Evolutionary conservation across 2,797 vertebrate genomes (phyloP), one percentile per base, ranked within the genome.

Genomic region (Oreonectes daqikongensis): DNA sequence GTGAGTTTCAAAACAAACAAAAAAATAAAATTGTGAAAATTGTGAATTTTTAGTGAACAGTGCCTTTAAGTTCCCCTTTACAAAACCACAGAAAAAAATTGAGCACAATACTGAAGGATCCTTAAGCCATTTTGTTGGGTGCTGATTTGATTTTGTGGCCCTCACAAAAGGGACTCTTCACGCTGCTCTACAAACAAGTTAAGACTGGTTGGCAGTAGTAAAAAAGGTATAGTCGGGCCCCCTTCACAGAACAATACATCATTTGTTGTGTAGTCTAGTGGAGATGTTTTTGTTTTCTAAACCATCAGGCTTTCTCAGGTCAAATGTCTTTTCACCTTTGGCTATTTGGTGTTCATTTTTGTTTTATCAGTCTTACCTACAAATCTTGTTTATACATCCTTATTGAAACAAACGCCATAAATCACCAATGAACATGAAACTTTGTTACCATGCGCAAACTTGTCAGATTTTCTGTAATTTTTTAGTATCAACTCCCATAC

Each of bases 301-400:
- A 72, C 38, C 44, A 52, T 57, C 69, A 79, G 77, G 87, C 72
- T 75, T 83, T 50, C 32, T 64, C 73, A 63, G 81, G 57, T 79
- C 77, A 68, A 79, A 72, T 68, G 24, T 32, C 67, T 7, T 55
- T 2, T 68, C 67, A 60, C 86, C 69, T 50, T 32, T 35, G 82
- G 86, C 77, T 48, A 44, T 35, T 40, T 75, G 72, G 69, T 79
- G n/a, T n/a, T n/a, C 8, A 5, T 50, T 52, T 52, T 10, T 22
- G 22, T 22, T 52, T 52, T 53, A 2, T 53, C 3, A 81, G 3
- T 22, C 4, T 44, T 8, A 12, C 8, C 2, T 24, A 28, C 17
- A 28, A 28, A 8, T 28, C 12, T 14, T 1, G 22, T 40, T 18
- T 20, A 46, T 12, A 1, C 12, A 2, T n/a, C 0, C n/a, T 46